Conservation (phyloP, 2,888 invertebrate genomes). For the Platycnemis pennipes region DNA sequence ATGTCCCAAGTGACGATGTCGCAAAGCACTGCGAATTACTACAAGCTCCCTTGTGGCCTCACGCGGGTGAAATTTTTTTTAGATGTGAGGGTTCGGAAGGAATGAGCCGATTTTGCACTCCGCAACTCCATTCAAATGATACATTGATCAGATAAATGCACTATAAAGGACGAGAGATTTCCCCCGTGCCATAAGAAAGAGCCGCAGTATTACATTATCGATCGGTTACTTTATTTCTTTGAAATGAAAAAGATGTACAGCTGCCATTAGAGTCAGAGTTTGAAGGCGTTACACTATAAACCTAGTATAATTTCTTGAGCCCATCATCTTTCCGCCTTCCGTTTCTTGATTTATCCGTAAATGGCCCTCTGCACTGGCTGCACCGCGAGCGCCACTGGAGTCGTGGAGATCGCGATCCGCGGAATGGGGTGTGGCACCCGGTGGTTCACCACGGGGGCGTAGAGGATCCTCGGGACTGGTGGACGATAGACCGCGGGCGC, state of each 20-base stretch:
- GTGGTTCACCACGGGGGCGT: slow-evolving; percentile 12
- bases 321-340: neutral
- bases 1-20: too few relatives aligned
- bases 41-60: too few relatives aligned
- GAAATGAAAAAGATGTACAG: neutral
- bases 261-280: neutral
- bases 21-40: too few relatives aligned
- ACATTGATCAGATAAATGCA: too few relatives aligned
- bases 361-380: neutral
- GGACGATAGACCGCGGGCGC: slow-evolving; percentile 53
- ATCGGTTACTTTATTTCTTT: neutral
- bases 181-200: too few relatives aligned
- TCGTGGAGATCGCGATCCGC: neutral
- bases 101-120: too few relatives aligned
- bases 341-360: neutral
- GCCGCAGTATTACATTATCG: too few relatives aligned
- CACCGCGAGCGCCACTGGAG: neutral
- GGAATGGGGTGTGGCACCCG: neutral
- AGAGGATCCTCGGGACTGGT: slow-evolving; percentile 67
- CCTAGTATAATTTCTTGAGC: neutral
- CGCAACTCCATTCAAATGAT: too few relatives aligned
- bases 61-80: too few relatives aligned
- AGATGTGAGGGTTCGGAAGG: too few relatives aligned
- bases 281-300: neutral
- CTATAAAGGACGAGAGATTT: too few relatives aligned